Percentiles rank a stretch among this genome's conserved stretches.
phyloP scores from a whole-genome alignment of 2,888 invertebrate species.

The Plebejus anna region DNA sequence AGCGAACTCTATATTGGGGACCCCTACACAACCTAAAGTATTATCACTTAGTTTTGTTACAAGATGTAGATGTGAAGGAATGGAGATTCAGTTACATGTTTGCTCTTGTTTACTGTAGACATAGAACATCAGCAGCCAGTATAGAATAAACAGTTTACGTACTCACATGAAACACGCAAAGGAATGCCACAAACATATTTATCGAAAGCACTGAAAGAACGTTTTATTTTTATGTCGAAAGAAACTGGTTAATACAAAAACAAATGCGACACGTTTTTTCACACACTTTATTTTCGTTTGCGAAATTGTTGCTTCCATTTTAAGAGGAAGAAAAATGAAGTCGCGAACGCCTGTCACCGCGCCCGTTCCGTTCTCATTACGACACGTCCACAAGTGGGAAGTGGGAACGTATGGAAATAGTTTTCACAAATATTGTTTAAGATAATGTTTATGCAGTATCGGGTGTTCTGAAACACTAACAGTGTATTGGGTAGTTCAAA shows the following conservation, averaged over 20 bases:
- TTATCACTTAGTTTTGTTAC: too few relatives aligned
- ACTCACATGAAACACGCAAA: not conserved
- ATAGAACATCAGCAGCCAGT: not conserved
- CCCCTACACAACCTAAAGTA: too few relatives aligned
- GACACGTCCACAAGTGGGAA: constrained; percentile 42
- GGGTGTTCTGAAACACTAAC: too few relatives aligned
- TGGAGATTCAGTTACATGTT: too few relatives aligned
- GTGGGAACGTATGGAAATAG: constrained; percentile 37
- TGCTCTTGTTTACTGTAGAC: too few relatives aligned
- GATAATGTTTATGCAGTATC: not conserved
- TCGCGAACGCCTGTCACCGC: constrained; percentile 32
- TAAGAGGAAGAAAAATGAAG: constrained; percentile 50
- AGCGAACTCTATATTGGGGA: too few relatives aligned
- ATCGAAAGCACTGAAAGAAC: not conserved
- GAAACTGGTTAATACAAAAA: constrained; percentile 21
- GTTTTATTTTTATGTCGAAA: constrained; percentile 14
- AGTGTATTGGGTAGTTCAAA: not conserved
- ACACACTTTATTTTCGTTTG: constrained; percentile 46
- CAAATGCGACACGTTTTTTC: constrained; percentile 21
- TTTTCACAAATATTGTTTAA: constrained; percentile 47
- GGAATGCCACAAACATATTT: not conserved
- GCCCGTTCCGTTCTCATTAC: constrained; percentile 42
- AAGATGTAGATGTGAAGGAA: too few relatives aligned
- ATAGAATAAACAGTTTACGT: not conserved
- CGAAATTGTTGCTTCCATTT: constrained; percentile 63